Percentiles rank a stretch among this genome's conserved stretches.
Evolutionary conservation across 2,888 invertebrate genomes (phyloP).

Genomic region (Hipparchia semele): DNA sequence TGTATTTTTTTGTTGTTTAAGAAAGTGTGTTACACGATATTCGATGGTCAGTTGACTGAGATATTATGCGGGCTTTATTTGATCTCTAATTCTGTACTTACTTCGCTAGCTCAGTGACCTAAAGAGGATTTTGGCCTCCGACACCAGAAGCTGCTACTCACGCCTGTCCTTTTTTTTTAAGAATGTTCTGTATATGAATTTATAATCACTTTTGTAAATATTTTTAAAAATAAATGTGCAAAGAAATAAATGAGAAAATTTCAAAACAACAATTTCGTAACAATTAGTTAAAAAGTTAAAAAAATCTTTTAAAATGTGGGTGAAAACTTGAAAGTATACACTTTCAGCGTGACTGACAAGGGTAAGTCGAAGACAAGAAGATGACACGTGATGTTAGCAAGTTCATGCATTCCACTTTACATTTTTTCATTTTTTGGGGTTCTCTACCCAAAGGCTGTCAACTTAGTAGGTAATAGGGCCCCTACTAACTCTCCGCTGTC

Average conservation of each 20-base stretch:
- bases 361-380: slow-evolving; percentile 30
- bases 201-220: too few relatives aligned
- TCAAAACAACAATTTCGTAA: too few relatives aligned
- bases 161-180: too few relatives aligned
- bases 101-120: too few relatives aligned
- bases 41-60: slow-evolving; percentile 34
- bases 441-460: too few relatives aligned
- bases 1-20: slow-evolving; percentile 50
- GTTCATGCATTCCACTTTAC: background rate
- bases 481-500: too few relatives aligned
- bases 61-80: slow-evolving; percentile 28
- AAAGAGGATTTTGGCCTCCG: too few relatives aligned
- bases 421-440: too few relatives aligned
- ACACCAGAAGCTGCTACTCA: too few relatives aligned
- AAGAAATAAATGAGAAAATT: too few relatives aligned
- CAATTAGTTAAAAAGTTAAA: background rate
- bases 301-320: background rate
- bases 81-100: background rate
- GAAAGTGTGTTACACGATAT: slow-evolving; percentile 36
- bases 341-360: slow-evolving; percentile 30
- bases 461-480: background rate
- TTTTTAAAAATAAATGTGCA: too few relatives aligned
- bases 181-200: background rate
- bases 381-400: slow-evolving; percentile 23
- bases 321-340: slow-evolving; percentile 7